Evolutionary conservation across 2,797 vertebrate genomes (phyloP).

Genomic region (Brachymystax lenok): DNA sequence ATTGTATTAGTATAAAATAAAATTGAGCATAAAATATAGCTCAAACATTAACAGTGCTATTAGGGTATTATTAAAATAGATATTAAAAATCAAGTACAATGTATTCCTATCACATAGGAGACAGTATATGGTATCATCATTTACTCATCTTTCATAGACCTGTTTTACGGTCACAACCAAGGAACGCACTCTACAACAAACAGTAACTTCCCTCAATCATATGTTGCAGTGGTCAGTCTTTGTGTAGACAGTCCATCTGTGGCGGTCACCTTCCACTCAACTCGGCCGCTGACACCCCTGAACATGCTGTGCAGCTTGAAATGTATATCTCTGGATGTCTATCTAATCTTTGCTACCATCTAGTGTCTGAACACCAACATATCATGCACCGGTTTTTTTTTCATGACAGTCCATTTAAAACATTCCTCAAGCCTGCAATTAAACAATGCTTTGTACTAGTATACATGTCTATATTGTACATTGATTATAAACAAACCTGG

Average conservation of each 20-base stretch:
- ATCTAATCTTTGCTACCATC: conserved; percentile 3
- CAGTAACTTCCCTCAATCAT: neutral
- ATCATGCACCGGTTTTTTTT: neutral
- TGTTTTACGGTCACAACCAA: neutral
- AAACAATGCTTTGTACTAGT: neutral
- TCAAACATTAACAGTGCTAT: too few species aligned
- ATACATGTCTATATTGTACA: neutral
- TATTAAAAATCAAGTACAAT: too few species aligned
- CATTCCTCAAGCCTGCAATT: neutral
- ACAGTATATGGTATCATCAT: too few species aligned
- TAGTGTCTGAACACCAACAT: conserved; percentile 20
- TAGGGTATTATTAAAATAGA: too few species aligned
- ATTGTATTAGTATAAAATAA: too few species aligned
- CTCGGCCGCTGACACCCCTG: neutral
- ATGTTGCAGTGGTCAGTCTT: neutral
- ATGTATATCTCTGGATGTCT: neutral
- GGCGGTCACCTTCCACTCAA: neutral
- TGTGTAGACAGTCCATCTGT: neutral
- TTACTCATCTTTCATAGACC: too few species aligned
- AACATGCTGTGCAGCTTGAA: neutral
- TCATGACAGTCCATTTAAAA: neutral
- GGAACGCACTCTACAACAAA: neutral
- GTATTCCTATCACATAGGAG: too few species aligned
- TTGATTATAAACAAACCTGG: neutral
- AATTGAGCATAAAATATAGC: too few species aligned